Evolutionary conservation across 92 coral and sea anemone species (phyloP), one percentile per base, ranked within the genome.

Genomic region (Montipora capitata): DNA sequence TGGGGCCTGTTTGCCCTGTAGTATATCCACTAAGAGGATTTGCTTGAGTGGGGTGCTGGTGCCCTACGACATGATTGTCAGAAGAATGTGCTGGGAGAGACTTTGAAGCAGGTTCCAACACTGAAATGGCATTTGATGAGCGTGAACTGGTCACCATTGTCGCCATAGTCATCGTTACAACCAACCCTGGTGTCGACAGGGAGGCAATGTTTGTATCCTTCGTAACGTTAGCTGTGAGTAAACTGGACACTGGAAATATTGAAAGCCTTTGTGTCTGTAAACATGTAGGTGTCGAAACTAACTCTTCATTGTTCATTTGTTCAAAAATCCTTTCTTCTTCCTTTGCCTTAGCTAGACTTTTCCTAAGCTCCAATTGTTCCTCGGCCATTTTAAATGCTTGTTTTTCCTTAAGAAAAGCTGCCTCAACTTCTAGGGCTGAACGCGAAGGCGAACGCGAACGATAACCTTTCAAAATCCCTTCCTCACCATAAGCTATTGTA

Each of bases 231-330:
- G n/a, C n/a, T n/a, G n/a, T n/a, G n/a, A n/a, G n/a, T n/a, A n/a
- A n/a, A n/a, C n/a, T n/a, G n/a, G n/a, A n/a, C n/a, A n/a, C n/a
- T n/a, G n/a, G n/a, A n/a, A n/a, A n/a, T n/a, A n/a, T n/a, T n/a
- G n/a, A n/a, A n/a, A n/a, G n/a, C n/a, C n/a, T n/a, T n/a, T n/a
- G n/a, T n/a, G n/a, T n/a, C n/a, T n/a, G n/a, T n/a, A n/a, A n/a
- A 73, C 61, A 73, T 64, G 62, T 68, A 54, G 76, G 86, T 41
- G 86, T 81, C 42, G 77, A 81, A 43, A 72, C 43, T 51, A 66
- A 57, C 70, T 74, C 69, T 85, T 67, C 51, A 84, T n/a, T n/a
- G n/a, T n/a, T n/a, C n/a, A n/a, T n/a, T n/a, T n/a, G n/a, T n/a
- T n/a, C n/a, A n/a, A n/a, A n/a, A n/a, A n/a, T n/a, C n/a, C n/a